phyloP scores from a whole-genome alignment of 2,888 invertebrate species.

The Agonum fuliginosum region DNA sequence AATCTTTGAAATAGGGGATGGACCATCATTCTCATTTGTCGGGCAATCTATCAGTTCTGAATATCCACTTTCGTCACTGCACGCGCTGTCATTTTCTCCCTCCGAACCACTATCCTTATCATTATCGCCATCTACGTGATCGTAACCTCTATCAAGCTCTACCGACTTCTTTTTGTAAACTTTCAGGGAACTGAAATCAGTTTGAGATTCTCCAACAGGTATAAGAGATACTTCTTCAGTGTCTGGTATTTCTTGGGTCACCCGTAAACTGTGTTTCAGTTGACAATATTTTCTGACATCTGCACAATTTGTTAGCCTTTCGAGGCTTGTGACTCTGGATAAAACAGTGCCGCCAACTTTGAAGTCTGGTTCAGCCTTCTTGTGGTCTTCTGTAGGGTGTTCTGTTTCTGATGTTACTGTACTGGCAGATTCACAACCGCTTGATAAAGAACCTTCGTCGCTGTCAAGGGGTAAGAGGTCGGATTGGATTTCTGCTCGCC shows the following conservation, averaged over 20 bases:
- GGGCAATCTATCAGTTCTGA: conserved; percentile 82
- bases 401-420: conserved; percentile 78
- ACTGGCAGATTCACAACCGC: conserved; percentile 87
- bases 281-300: conserved; percentile 68
- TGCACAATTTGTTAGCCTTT: conserved; percentile 65
- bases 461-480: conserved; percentile 79
- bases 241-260: conserved; percentile 62
- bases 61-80: conserved; percentile 94
- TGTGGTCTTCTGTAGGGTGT: conserved; percentile 53
- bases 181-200: conserved; percentile 71
- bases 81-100: conserved; percentile 81
- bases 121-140: conserved; percentile 72
- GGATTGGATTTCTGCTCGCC: conserved; percentile 67
- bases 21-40: conserved; percentile 62
- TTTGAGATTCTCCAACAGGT: conserved; percentile 70
- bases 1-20: conserved; percentile 68
- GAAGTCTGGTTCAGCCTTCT: conserved; percentile 70
- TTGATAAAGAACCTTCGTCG: conserved; percentile 86
- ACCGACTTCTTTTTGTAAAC: conserved; percentile 70
- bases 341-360: conserved; percentile 71
- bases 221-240: conserved; percentile 71
- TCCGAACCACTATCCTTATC: conserved; percentile 70
- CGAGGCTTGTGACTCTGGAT: conserved; percentile 68
- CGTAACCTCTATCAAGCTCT: conserved; percentile 63
- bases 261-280: conserved; percentile 64